A percentile compares a stretch with the other conserved stretches of the same genome.
Conservation (phyloP, 2,113 vertebrate genomes). For the Addax nasomaculatus region DNA sequence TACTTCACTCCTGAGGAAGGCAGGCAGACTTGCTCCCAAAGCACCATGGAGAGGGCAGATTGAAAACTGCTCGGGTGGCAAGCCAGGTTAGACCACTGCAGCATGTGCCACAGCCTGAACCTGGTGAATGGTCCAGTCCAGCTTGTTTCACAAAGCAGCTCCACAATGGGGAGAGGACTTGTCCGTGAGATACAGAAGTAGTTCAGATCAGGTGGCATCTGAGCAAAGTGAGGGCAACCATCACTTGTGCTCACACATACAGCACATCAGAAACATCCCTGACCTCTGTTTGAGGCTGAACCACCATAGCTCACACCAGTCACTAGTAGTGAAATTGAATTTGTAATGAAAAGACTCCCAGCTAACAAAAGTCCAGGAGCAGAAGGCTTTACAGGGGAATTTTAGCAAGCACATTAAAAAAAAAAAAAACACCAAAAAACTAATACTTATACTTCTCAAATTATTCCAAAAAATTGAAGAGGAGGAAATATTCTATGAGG, state of each 20-base stretch:
- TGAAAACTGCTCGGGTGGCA: neutral
- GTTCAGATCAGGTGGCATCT: neutral
- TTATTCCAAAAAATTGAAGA: neutral
- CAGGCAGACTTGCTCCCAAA: neutral
- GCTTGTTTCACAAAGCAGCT: neutral
- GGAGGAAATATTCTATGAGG: neutral
- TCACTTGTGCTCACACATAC: neutral
- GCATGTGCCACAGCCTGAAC: neutral
- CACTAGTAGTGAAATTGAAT: neutral
- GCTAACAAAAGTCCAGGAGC: neutral
- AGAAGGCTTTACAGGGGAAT: neutral
- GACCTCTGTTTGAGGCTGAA: neutral
- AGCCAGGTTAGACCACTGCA: neutral
- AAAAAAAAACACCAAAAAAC: fast-evolving
- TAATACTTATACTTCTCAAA: neutral
- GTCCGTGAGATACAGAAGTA: neutral
- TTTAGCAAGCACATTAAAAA: neutral
- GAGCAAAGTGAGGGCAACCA: neutral
- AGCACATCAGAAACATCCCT: neutral
- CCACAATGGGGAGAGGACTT: neutral
- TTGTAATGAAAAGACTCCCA: neutral
- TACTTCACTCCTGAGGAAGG: neutral
- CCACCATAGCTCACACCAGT: neutral
- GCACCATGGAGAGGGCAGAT: neutral
- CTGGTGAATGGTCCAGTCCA: neutral